phyloP scores from a whole-genome alignment of 2,888 invertebrate species.

The Tipula confusa region DNA sequence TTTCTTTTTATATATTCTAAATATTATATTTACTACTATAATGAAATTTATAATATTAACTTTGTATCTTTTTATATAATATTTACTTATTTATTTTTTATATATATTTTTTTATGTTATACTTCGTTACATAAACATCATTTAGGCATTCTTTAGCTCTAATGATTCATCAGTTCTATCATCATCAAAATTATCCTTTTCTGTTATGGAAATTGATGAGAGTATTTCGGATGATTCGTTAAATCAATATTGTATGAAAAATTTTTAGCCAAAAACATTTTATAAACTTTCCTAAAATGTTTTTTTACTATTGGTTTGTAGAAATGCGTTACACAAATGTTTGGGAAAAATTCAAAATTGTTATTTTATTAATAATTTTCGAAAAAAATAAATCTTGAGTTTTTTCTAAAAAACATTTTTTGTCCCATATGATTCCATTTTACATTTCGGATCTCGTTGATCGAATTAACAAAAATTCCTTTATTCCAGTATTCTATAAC shows the following conservation, averaged over 20 bases:
- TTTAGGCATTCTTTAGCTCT: slow-evolving; percentile 20
- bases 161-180: slow-evolving; percentile 15
- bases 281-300: neutral
- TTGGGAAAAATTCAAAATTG: neutral
- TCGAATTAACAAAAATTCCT: neutral
- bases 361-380: neutral
- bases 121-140: neutral
- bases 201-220: neutral
- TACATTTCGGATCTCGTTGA: neutral
- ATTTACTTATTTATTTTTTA: neutral
- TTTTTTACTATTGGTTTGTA: neutral
- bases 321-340: neutral
- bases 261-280: slow-evolving; percentile 14
- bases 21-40: neutral
- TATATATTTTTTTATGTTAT: neutral
- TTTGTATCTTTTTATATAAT: slow-evolving; percentile 3
- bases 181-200: neutral
- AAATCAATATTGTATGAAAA: neutral
- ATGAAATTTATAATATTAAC: neutral
- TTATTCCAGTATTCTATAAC: neutral
- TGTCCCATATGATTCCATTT: neutral
- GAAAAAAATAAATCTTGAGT: neutral
- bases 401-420: slow-evolving; percentile 25
- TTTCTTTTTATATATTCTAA: neutral
- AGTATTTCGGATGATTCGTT: slow-evolving; percentile 3